Conservation (phyloP, 2,113 vertebrate species). For the Strigops habroptila region DNA sequence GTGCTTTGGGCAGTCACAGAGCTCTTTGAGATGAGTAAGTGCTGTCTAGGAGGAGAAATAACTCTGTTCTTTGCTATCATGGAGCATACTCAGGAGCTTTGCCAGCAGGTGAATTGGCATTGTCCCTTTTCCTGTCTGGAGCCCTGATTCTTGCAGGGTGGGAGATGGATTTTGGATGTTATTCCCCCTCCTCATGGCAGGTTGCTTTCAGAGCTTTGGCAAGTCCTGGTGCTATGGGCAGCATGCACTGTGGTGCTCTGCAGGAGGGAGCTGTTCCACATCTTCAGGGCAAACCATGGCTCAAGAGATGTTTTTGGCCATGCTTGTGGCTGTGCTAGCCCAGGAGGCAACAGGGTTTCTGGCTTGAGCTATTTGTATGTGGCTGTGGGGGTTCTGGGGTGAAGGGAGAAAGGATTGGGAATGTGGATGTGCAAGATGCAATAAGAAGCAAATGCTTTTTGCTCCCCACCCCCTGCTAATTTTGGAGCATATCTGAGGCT, state of each 20-base stretch:
- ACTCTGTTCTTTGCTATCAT: rapidly evolving
- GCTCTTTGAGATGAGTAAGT: neutral
- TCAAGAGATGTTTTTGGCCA: neutral
- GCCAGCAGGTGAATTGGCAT: neutral
- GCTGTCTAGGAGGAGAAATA: neutral
- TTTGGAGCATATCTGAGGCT: rapidly evolving
- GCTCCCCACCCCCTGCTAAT: neutral
- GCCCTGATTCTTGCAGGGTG: neutral
- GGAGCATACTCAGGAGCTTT: rapidly evolving
- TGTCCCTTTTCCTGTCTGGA: neutral
- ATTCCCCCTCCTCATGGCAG: rapidly evolving
- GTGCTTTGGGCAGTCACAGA: rapidly evolving
- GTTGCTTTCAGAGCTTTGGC: neutral
- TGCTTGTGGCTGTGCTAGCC: rapidly evolving
- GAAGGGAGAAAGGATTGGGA: rapidly evolving
- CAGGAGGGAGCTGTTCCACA: neutral
- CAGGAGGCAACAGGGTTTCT: rapidly evolving
- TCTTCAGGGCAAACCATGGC: neutral
- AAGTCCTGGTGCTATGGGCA: too few species aligned
- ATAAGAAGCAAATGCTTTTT: neutral
- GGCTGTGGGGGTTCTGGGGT: neutral
- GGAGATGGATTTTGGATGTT: neutral
- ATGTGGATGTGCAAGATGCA: neutral
- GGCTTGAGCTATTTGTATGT: rapidly evolving
- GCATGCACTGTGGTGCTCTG: rapidly evolving